Evolutionary conservation across 1,140 invertebrate species (phyloP), one percentile per base, ranked within the genome.

Genomic region (Lepidurus packardi): DNA sequence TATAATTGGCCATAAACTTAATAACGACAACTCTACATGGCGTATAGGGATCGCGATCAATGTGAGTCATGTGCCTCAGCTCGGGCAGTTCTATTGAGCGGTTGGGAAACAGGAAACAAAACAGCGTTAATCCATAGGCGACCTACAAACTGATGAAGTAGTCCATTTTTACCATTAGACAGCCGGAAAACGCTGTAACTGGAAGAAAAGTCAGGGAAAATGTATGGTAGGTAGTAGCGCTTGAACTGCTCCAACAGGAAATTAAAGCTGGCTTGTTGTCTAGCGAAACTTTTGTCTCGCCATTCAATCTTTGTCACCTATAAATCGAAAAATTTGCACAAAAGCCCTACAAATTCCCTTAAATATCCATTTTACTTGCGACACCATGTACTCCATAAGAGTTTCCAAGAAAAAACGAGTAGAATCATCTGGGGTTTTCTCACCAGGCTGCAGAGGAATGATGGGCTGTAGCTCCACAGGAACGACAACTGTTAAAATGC

Each of bases 221-320:
- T 93, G 82, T 94, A 89, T 43, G 91, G 92, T 79, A 98, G 87
- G 85, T 98, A 98, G 83, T 93, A 93, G 65, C 90, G 86, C 86
- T 96, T 96, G 83, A 98, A 98, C 81, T 92, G 92, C 84, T 97
- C 92, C 84, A 98, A 90, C 77, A 98, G 86, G 87, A 98, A 98
- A 73, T 91, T 90, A 86, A 98, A 98, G 81, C 92, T 91, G 83
- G 90, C 90, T 79, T 92, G 89, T 84, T 93, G 93, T 78, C 79
- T 80, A 21, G 90, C 87, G 7, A 90, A 89, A 43, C 88, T 89
- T 84, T 93, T 91, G 82, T 97, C 95, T 80, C 91, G 90, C 96
- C 96, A 98, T 84, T 96, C 92, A 78, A 98, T 89, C 86, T 93
- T 94, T 1, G 92, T 91, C 5, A 96, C 90, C 82, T 94, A 88